phyloP scores from a whole-genome alignment of 2,113 vertebrate species.

The Uria aalge region DNA sequence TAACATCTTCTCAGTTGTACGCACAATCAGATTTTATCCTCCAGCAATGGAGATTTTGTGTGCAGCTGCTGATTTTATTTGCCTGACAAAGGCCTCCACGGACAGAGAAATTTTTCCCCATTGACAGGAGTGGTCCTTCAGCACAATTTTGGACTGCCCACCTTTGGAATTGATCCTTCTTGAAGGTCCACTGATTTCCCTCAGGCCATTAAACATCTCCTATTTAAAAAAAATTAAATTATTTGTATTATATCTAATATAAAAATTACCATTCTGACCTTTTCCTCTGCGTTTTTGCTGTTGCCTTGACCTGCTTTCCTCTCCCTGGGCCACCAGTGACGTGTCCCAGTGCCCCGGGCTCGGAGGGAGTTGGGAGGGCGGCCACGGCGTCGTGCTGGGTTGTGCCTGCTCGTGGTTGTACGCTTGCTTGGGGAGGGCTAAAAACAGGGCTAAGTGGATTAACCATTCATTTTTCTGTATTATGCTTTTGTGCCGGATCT shows the following conservation, averaged over 20 bases:
- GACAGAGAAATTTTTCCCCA: background rate
- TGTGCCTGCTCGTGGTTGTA: background rate
- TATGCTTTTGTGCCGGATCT: background rate
- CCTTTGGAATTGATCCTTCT: background rate
- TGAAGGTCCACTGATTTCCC: background rate
- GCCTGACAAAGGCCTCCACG: background rate
- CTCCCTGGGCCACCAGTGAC: background rate
- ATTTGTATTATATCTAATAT: background rate
- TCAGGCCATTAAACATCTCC: background rate
- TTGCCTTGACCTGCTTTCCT: background rate
- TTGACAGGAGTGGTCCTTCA: background rate
- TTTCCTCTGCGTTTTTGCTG: background rate
- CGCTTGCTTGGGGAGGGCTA: background rate
- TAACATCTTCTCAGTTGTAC: conserved; percentile 11
- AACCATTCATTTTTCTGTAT: background rate
- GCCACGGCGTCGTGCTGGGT: fast-evolving
- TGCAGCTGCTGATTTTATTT: conserved; percentile 53
- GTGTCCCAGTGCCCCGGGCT: background rate
- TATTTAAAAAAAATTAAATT: background rate
- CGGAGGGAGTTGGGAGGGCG: background rate
- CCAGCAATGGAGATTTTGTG: background rate
- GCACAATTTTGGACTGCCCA: background rate
- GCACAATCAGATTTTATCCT: conserved; percentile 12
- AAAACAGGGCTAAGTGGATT: background rate
- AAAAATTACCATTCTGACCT: background rate